Evolutionary conservation across 2,797 vertebrate species (phyloP), one percentile per base, ranked within the genome.

Genomic region (Urocyon cinereoargenteus): DNA sequence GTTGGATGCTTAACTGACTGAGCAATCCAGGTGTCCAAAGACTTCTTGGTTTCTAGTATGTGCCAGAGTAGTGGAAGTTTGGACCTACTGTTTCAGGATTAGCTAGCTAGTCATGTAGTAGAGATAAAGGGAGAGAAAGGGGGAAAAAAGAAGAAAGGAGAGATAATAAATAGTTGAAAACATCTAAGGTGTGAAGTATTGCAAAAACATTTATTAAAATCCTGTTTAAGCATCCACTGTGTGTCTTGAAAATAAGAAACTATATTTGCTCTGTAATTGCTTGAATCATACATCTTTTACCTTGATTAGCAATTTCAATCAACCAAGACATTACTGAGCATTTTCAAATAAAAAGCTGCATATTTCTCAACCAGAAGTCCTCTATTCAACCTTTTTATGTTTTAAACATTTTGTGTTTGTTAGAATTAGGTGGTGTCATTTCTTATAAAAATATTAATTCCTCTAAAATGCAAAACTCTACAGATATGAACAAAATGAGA

Each of bases 271-370:
- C 95, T 85, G 55, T 97, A 97, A 97, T 98, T 98, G 90, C 97
- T 97, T 84, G 75, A 97, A 97, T 97, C 73, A 57, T 86, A 97
- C 95, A 96, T 97, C 90, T 98, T 97, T 97, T 95, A 93, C 95
- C 91, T 97, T 98, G 97, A 97, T 98, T 97, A 98, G 93, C 96
- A 97, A 97, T 97, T 98, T 98, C 96, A 98, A 97, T 98, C 98
- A 98, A 96, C 92, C 86, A 75, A 96, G 93, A 96, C 78, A 91
- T 97, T 83, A 92, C 96, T 78, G 85, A 97, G 61, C 40, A 96
- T 97, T 97, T 97, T 97, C 72, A 91, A 95, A 96, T 96, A 90
- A 97, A 97, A 97, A 83, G 49, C 91, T 97, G 62, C 72, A 53
- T 86, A 91, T 97, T 96, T 98, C 78, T 95, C 45, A 92, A 92